phyloP scores from a whole-genome alignment of 2,113 vertebrate species.

The Leuciscus idus region DNA sequence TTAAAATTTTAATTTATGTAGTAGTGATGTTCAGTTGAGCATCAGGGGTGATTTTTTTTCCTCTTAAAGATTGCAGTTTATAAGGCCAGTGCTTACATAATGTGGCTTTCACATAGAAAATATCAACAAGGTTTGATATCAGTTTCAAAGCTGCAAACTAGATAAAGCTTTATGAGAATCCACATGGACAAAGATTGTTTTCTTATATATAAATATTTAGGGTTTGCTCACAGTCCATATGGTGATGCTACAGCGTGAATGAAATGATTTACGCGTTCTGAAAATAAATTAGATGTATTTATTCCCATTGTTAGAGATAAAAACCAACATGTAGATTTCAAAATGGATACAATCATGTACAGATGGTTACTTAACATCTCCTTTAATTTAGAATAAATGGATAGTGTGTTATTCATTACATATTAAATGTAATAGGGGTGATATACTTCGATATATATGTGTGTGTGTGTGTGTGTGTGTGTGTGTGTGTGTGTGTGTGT shows the following conservation, averaged over 20 bases:
- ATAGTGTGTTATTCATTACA: slow-evolving; percentile 20
- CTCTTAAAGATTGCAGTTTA: slow-evolving; percentile 11
- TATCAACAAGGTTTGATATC: not conserved
- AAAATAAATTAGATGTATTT: slow-evolving; percentile 39
- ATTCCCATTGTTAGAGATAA: slow-evolving; percentile 26
- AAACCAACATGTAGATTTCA: slow-evolving; percentile 41
- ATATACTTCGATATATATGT: too few relatives aligned
- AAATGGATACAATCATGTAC: slow-evolving; percentile 40
- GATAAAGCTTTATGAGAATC: not conserved
- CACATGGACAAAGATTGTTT: not conserved
- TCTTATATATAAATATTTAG: not conserved
- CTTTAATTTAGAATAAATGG: slow-evolving; percentile 26
- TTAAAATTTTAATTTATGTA: slow-evolving; percentile 14
- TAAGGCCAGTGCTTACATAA: slow-evolving; percentile 12
- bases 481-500: too few relatives aligned
- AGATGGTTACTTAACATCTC: slow-evolving; percentile 50
- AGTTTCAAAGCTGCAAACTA: not conserved
- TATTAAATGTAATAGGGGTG: not conserved
- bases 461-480: too few relatives aligned
- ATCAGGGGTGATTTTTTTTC: slow-evolving; percentile 10
- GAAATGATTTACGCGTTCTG: not conserved
- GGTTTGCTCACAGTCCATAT: slow-evolving; percentile 7
- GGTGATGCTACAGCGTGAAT: not conserved
- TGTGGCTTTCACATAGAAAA: not conserved
- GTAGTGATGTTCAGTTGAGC: slow-evolving; percentile 1